phyloP scores from a whole-genome alignment of 2,888 invertebrate species.

The Syrphus vitripennis region DNA sequence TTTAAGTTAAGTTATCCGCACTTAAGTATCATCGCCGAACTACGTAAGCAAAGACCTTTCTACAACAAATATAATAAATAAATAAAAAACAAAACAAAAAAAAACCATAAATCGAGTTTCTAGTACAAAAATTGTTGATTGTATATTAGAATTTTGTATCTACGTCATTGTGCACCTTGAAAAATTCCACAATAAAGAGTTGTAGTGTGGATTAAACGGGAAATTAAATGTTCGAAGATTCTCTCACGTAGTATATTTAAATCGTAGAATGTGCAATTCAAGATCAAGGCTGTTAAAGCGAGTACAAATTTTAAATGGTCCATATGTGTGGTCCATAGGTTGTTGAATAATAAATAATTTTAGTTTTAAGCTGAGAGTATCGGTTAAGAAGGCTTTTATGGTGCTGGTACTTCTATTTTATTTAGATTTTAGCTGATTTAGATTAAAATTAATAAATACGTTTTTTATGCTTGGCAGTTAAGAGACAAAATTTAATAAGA shows the following conservation, averaged over 20 bases:
- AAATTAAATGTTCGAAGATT: neutral
- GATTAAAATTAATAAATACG: too few relatives aligned
- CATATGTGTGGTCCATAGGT: too few relatives aligned
- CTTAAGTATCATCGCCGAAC: neutral
- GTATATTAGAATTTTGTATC: slow-evolving; percentile 41
- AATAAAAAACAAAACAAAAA: neutral
- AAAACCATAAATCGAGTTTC: neutral
- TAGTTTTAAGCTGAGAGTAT: too few relatives aligned
- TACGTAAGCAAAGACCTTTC: slow-evolving; percentile 32
- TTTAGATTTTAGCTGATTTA: too few relatives aligned
- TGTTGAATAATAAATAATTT: too few relatives aligned
- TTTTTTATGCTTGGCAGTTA: too few relatives aligned
- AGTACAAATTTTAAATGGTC: neutral
- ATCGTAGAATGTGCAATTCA: neutral
- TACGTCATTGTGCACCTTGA: slow-evolving; percentile 36
- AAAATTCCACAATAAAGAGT: neutral
- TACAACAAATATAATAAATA: neutral
- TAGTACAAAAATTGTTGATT: slow-evolving; percentile 1
- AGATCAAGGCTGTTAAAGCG: neutral
- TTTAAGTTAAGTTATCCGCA: neutral
- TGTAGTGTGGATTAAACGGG: neutral
- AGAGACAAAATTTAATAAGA: too few relatives aligned
- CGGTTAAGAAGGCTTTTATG: too few relatives aligned
- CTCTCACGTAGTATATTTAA: neutral
- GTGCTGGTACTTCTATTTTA: too few relatives aligned